phyloP scores from a whole-genome alignment of 1,140 invertebrate genomes.

The Cydia strobilella region DNA sequence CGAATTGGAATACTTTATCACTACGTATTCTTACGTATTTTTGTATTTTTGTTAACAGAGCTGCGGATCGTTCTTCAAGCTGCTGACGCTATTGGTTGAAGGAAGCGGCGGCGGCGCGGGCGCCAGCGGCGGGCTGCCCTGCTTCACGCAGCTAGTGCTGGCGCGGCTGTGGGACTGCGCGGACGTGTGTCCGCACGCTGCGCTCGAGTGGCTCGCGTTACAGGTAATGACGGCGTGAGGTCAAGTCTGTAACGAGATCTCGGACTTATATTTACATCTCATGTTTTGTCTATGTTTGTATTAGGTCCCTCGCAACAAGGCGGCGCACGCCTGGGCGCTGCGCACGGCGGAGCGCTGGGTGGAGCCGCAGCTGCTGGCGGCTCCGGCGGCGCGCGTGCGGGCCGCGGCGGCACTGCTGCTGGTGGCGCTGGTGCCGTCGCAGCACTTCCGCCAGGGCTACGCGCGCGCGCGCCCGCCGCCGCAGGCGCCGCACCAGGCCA shows the following conservation, averaged over 20 bases:
- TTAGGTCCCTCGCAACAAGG: slow-evolving; percentile 90
- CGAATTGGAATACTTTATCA: too few species aligned
- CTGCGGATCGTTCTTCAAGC: slow-evolving; percentile 94
- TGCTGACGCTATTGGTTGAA: slow-evolving; percentile 90
- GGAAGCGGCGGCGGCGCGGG: slow-evolving; percentile 82
- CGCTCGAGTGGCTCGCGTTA: slow-evolving; percentile 94
- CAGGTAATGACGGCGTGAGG: slow-evolving; percentile 73
- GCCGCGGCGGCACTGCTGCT: slow-evolving; percentile 91
- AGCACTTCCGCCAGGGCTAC: slow-evolving; percentile 93
- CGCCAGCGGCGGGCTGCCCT: slow-evolving; percentile 89
- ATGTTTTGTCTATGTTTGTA: not conserved
- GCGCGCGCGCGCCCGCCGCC: slow-evolving; percentile 69
- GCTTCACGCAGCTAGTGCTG: slow-evolving; percentile 93
- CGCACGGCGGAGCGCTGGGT: slow-evolving; percentile 93
- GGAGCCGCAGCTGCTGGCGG: slow-evolving; percentile 92
- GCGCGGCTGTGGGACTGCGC: slow-evolving; percentile 94
- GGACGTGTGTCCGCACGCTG: slow-evolving; percentile 93
- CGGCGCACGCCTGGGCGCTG: slow-evolving; percentile 93
- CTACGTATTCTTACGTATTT: too few species aligned
- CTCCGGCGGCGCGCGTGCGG: slow-evolving; percentile 91
- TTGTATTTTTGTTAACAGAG: slow-evolving; percentile 72
- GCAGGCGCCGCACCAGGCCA: slow-evolving; percentile 86
- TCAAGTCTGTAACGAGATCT: not conserved
- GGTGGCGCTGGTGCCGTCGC: slow-evolving; percentile 93
- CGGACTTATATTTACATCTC: too few species aligned